Conservation (phyloP, 2,888 invertebrate species). For the Fragum sueziense region DNA sequence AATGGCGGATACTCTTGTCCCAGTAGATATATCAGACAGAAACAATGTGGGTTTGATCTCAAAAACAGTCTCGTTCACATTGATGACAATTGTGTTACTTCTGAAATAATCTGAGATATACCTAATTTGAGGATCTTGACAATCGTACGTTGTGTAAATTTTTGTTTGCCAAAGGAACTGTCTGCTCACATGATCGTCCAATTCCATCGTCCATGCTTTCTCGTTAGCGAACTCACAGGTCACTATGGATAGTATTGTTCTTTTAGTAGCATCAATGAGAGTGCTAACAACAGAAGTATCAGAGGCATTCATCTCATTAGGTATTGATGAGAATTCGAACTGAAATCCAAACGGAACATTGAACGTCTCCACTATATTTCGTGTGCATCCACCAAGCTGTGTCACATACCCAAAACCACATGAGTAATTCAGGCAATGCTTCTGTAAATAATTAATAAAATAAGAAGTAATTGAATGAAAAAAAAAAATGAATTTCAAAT, state of each 20-base stretch:
- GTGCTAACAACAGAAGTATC: too few relatives aligned
- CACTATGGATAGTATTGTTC: background rate
- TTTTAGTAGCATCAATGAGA: background rate
- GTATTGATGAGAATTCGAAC: background rate
- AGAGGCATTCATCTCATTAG: too few relatives aligned
- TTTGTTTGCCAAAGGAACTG: background rate
- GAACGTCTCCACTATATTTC: background rate
- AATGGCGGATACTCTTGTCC: background rate
- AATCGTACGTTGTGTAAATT: background rate
- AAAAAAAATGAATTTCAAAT: too few relatives aligned
- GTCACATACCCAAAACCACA: constrained; percentile 1
- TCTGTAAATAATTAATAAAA: background rate
- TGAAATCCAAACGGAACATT: background rate
- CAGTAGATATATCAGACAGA: background rate
- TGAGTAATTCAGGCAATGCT: background rate
- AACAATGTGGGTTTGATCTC: background rate
- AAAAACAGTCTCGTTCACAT: background rate
- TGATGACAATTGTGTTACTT: background rate
- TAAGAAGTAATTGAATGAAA: too few relatives aligned
- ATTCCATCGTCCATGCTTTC: background rate
- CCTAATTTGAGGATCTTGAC: background rate
- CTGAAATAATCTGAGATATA: background rate
- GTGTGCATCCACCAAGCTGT: background rate
- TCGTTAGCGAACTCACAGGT: background rate
- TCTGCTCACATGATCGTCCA: too few relatives aligned